These are phyloP conservation scores for Arenaria interpres DNA, from an alignment of 2,113 vertebrate species.

Conservation along the genomic window DNA sequence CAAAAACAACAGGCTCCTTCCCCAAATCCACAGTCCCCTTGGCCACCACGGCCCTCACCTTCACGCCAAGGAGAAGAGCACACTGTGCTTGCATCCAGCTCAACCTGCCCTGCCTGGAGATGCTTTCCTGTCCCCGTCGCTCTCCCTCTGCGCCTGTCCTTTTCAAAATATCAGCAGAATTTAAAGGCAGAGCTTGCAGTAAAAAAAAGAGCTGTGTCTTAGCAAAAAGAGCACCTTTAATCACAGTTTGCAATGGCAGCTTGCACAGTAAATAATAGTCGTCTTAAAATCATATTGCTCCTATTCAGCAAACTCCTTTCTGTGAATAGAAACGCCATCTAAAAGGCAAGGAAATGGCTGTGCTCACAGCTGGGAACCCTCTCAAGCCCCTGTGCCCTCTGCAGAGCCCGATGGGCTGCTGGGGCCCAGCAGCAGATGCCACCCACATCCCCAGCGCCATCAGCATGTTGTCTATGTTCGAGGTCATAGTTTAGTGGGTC, in stretches of 20 bases:
- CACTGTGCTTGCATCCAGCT: neutral
- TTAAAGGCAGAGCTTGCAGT: constrained; percentile 59
- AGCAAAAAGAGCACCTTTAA: constrained; percentile 53
- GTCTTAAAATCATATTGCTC: neutral
- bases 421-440: neutral
- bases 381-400: neutral
- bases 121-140: neutral
- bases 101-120: neutral
- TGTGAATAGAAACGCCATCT: neutral
- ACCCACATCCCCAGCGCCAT: neutral
- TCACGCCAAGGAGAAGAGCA: neutral
- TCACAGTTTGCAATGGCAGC: constrained; percentile 36
- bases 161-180: constrained; percentile 56
- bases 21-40: neutral
- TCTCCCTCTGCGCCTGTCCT: neutral
- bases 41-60: neutral
- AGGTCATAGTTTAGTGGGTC: neutral
- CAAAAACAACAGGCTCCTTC: neutral
- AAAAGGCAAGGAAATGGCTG: neutral
- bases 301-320: neutral
- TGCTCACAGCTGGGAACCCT: neutral
- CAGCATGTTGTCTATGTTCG: neutral
- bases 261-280: constrained; percentile 24
- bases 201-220: constrained; percentile 21
- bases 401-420: fast-evolving